Conservation (phyloP, 2,113 vertebrate species). For the Bufo bufo region DNA sequence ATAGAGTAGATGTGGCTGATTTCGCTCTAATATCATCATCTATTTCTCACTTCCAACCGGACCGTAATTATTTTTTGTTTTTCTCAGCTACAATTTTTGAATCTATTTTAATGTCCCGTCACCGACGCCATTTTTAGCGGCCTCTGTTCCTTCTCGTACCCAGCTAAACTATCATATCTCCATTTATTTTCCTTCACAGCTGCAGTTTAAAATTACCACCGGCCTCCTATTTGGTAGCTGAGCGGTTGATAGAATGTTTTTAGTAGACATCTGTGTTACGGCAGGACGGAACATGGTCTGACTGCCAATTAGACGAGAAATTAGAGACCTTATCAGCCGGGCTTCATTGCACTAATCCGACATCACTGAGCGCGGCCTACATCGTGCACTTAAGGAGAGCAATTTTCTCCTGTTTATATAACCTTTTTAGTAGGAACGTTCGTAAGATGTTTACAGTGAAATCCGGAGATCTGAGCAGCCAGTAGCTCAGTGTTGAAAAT, state of each 20-base stretch:
- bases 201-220: background rate
- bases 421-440: slow-evolving; percentile 37
- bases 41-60: no score
- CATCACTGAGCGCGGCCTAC: slow-evolving; percentile 33
- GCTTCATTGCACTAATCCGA: slow-evolving; percentile 45
- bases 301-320: slow-evolving; percentile 45
- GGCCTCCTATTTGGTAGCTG: background rate
- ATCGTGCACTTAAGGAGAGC: slow-evolving; percentile 36
- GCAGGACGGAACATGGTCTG: slow-evolving; percentile 19
- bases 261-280: slow-evolving; percentile 30
- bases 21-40: no score
- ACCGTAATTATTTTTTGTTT: no score
- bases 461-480: slow-evolving; percentile 45
- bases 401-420: slow-evolving; percentile 43
- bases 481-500: slow-evolving; percentile 51
- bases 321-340: slow-evolving; percentile 43
- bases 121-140: background rate
- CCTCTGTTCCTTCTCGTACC: background rate
- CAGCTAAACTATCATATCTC: background rate
- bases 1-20: no score
- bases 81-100: background rate
- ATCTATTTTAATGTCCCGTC: background rate
- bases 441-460: slow-evolving; percentile 44
- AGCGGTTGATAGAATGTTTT: slow-evolving; percentile 30
- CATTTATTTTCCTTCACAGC: slow-evolving; percentile 12